phyloP scores from a whole-genome alignment of 2,888 invertebrate genomes.

The Fragum fragum region DNA sequence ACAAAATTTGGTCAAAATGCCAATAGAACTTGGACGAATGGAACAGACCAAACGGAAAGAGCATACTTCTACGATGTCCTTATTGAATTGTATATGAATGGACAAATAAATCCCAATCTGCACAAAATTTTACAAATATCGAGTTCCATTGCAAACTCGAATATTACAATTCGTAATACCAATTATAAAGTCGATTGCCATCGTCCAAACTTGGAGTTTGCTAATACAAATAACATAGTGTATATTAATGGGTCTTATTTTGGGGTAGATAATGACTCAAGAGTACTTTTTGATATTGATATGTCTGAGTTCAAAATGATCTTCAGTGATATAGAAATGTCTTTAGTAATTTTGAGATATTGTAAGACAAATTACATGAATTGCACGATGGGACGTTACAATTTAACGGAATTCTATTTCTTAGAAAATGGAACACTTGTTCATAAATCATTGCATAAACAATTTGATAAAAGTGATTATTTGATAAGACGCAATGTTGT shows the following conservation, averaged over 20 bases:
- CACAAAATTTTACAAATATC: background rate
- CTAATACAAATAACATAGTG: background rate
- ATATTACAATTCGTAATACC: background rate
- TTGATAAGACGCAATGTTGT: background rate
- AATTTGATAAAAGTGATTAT: background rate
- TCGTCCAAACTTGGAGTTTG: background rate
- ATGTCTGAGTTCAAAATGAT: background rate
- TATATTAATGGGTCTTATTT: slow-evolving; percentile 1
- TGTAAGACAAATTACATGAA: background rate
- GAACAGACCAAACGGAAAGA: too few species aligned
- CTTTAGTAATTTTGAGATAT: background rate
- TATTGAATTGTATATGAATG: background rate
- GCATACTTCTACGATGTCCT: too few species aligned
- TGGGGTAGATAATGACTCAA: slow-evolving; percentile 4
- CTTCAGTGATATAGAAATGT: background rate
- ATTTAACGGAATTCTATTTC: background rate
- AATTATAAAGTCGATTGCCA: background rate
- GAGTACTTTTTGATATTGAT: slow-evolving; percentile 6
- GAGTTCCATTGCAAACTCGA: background rate
- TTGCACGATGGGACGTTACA: slow-evolving; percentile 18
- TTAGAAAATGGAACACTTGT: slow-evolving; percentile 12
- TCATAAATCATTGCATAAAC: background rate
- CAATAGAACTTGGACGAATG: too few species aligned
- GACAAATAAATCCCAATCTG: background rate
- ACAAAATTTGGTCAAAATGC: too few species aligned